Evolutionary conservation across 1,140 invertebrate species (phyloP).

Genomic region (Aphelenchoides besseyi): DNA sequence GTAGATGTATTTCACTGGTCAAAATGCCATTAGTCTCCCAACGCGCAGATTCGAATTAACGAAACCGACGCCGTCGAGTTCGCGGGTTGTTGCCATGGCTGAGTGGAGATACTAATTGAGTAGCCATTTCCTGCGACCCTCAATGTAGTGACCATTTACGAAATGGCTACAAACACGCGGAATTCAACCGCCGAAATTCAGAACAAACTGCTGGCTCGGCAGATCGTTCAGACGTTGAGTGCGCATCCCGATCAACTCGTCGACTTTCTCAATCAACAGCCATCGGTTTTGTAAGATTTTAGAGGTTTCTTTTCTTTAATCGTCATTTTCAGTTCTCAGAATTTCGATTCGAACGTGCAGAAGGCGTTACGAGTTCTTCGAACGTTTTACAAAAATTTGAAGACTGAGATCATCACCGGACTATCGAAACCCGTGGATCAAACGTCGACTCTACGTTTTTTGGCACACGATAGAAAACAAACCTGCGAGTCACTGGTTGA

Average conservation of each 20-base stretch:
- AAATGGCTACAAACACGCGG: not conserved
- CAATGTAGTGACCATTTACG: too few species aligned
- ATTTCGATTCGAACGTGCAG: not conserved
- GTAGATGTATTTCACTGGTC: too few species aligned
- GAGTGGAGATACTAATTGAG: too few species aligned
- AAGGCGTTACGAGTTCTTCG: not conserved
- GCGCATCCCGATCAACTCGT: not conserved
- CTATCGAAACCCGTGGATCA: not conserved
- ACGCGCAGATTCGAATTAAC: too few species aligned
- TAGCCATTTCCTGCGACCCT: too few species aligned
- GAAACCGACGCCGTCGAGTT: too few species aligned
- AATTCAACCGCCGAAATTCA: not conserved
- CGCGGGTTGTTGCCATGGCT: too few species aligned
- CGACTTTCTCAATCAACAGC: not conserved
- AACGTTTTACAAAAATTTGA: not conserved
- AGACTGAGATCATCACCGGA: not conserved
- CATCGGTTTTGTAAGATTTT: slow-evolving; percentile 9
- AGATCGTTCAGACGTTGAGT: not conserved
- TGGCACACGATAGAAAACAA: not conserved
- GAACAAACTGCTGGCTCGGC: not conserved
- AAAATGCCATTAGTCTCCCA: too few species aligned
- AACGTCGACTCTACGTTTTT: not conserved
- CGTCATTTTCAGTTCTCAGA: not conserved
- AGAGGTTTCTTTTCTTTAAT: not conserved
- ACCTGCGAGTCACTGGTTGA: not conserved